Conservation (phyloP, 2,888 invertebrate genomes). For the Ormyrus pomaceus region DNA sequence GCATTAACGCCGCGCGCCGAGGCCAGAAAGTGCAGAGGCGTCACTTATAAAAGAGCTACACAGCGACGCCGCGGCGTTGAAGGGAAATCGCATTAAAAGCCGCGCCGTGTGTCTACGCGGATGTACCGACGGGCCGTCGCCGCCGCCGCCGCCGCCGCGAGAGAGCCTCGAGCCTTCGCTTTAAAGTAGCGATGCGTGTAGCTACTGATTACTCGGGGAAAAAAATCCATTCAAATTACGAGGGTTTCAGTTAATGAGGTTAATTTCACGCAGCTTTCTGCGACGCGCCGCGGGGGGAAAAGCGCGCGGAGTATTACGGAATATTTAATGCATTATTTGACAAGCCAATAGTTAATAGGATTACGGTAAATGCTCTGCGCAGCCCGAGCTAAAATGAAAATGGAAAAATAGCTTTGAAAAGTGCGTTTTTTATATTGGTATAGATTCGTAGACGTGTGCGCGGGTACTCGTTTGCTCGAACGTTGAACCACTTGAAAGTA, state of each 20-base stretch:
- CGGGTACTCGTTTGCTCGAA: not conserved
- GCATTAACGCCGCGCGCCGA: constrained; percentile 1
- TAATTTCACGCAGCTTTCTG: constrained; percentile 48
- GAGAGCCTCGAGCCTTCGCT: not conserved
- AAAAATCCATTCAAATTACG: constrained; percentile 49
- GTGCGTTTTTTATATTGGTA: not conserved
- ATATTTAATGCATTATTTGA: constrained; percentile 50
- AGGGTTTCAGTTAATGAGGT: constrained; percentile 48
- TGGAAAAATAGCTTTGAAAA: constrained; percentile 3
- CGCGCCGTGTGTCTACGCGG: constrained; percentile 13
- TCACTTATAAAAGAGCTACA: constrained; percentile 27
- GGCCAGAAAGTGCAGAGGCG: constrained; percentile 23
- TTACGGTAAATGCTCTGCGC: constrained; percentile 40
- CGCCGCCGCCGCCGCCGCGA: not conserved
- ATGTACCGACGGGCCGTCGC: not conserved
- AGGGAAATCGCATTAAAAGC: constrained; percentile 48
- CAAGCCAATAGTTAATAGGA: constrained; percentile 44
- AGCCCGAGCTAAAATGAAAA: not conserved
- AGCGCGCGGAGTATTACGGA: constrained; percentile 1
- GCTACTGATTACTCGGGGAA: constrained; percentile 46
- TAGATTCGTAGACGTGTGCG: not conserved
- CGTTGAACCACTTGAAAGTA: not conserved
- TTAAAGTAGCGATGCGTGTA: constrained; percentile 52
- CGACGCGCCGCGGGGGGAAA: not conserved
- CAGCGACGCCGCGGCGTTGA: constrained; percentile 1